Base-by-base conservation (phyloP, 2,113 vertebrate species). In the Hypomesus transpacificus region DNA sequence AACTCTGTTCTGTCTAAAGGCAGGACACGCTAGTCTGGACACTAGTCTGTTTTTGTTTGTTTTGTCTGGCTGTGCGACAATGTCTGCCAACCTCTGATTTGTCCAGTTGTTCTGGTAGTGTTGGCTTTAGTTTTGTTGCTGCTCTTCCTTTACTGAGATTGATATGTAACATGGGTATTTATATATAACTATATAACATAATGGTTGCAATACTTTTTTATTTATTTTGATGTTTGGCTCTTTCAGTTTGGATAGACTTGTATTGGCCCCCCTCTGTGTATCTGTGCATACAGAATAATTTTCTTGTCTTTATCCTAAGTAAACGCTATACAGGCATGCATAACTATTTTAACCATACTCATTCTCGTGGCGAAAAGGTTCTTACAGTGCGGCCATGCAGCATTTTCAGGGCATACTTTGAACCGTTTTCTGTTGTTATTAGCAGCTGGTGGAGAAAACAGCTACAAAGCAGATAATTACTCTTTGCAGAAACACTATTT, bases 311-410 rank as follows among this genome's bases (percentile, higher is more conserved):
- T 73, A 81, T 66, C 59, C 66, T 53, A 18, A 70, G 58, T 51
- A 68, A n/a, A 64, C 20, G 61, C 66, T 76, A 26, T 66, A 74
- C 81, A 60, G 53, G 18, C 34, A 46, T 28, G 39, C 71, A 83
- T 84, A 59, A 84, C 86, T 80, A 84, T 87, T 84, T 82, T 50
- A 79, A 54, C 72, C 34, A 69, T 65, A 70, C 74, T 72, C 75
- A 61, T 34, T 65, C 75, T 83, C 46, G 11, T 52, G 57, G 75
- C 73, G 60, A 69, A 82, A 70, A 76, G 83, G 79, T 76, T 34
- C 31, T 34, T 7, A 34, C 31, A 76, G 81, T 68, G 79, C n/a
- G 62, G 71, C 66, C 65, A 34, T 58, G 60, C 53, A 11, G 62
- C 31, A 68, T 26, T 62, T 28, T 65, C 39, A 61, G 61, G 62